phyloP scores from a whole-genome alignment of 2,888 invertebrate genomes.

The Cosmopolites sordidus region DNA sequence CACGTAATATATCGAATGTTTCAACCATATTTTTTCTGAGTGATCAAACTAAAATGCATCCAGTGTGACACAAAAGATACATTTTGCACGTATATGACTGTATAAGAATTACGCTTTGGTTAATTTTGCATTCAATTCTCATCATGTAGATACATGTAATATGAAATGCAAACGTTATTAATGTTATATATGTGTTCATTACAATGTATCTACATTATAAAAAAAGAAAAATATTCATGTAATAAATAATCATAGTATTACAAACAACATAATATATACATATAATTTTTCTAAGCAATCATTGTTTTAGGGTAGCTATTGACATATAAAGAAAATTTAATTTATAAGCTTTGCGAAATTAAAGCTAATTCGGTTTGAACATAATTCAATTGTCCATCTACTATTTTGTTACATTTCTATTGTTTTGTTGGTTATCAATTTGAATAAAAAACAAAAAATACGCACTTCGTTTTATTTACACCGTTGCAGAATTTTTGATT shows the following conservation, averaged over 20 bases:
- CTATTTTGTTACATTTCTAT: constrained; percentile 38
- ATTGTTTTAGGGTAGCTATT: constrained; percentile 51
- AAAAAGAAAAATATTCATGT: constrained; percentile 44
- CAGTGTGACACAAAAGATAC: constrained; percentile 31
- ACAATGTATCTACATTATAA: constrained; percentile 43
- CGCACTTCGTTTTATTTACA: not conserved
- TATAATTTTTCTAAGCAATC: constrained; percentile 53
- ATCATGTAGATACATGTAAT: constrained; percentile 39
- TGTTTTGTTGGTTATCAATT: constrained; percentile 34
- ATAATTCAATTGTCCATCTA: constrained; percentile 39
- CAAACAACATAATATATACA: constrained; percentile 45
- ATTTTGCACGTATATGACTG: constrained; percentile 46
- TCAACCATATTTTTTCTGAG: constrained; percentile 24
- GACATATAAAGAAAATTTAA: constrained; percentile 48
- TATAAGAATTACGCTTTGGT: constrained; percentile 45
- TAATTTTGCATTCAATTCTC: constrained; percentile 43
- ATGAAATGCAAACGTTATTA: constrained; percentile 31
- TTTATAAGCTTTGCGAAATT: constrained; percentile 51
- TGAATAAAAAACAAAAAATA: constrained; percentile 34
- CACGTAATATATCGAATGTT: constrained; percentile 19
- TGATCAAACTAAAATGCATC: constrained; percentile 28
- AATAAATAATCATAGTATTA: constrained; percentile 48
- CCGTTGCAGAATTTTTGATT: too few relatives aligned
- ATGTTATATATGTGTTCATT: constrained; percentile 37
- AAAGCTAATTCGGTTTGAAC: constrained; percentile 46